These are phyloP conservation scores for Drosophila anomalata DNA, from an alignment of 2,888 invertebrate genomes.

Conservation along the genomic window DNA sequence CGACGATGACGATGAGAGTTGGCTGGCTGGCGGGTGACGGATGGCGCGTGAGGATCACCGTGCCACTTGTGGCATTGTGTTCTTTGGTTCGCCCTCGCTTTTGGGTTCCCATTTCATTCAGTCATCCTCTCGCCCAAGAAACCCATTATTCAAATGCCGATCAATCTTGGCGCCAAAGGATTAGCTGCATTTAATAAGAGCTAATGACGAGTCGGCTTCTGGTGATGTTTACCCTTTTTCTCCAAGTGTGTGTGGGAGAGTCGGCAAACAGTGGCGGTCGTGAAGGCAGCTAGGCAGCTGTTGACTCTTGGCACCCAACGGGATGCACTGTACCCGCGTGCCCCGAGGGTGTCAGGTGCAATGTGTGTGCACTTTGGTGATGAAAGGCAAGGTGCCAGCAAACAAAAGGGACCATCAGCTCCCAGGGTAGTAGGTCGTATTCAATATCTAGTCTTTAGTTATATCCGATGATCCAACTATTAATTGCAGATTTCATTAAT, in stretches of 20 bases:
- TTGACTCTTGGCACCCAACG: constrained; percentile 49
- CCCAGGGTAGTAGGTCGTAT: not conserved
- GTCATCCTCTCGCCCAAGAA: constrained; percentile 5
- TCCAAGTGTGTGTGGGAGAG: constrained; percentile 1
- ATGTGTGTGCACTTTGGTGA: constrained; percentile 28
- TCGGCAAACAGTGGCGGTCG: constrained; percentile 42
- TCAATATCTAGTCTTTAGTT: not conserved
- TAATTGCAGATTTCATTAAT: constrained; percentile 41
- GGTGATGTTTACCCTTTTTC: constrained; percentile 40
- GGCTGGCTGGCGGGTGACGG: constrained; percentile 60
- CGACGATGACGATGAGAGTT: constrained; percentile 12
- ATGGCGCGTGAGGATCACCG: constrained; percentile 72
- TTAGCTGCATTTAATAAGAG: constrained; percentile 62
- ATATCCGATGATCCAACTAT: constrained; percentile 22
- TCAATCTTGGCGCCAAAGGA: constrained; percentile 53
- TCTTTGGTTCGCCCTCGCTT: constrained; percentile 29
- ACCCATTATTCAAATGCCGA: constrained; percentile 34
- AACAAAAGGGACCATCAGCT: not conserved
- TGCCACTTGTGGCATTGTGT: constrained; percentile 50
- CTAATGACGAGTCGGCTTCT: constrained; percentile 26
- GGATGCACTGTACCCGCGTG: constrained; percentile 23
- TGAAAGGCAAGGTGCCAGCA: not conserved
- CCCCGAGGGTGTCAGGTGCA: constrained; percentile 39
- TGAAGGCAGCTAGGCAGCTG: constrained; percentile 14
- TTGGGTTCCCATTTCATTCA: constrained; percentile 26